phyloP scores from a whole-genome alignment of 2,888 invertebrate genomes.

The Philonicus albiceps region DNA sequence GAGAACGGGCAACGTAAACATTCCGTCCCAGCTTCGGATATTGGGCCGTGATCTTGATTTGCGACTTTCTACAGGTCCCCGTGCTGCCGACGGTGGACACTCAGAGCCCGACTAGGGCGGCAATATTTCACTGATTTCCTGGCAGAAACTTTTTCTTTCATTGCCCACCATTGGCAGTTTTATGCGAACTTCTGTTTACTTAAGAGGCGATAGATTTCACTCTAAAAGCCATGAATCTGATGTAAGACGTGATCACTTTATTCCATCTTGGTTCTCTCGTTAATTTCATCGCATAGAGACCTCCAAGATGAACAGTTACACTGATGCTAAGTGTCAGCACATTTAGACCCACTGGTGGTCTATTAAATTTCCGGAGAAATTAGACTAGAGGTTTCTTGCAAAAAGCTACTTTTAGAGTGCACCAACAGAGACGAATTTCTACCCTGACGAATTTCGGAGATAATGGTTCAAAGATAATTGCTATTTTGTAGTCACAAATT shows the following conservation, averaged over 20 bases:
- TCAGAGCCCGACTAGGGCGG: neutral
- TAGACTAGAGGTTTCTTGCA: neutral
- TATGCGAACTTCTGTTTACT: neutral
- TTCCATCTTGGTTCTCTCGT: neutral
- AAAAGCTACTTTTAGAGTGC: neutral
- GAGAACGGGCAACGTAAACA: slow-evolving; percentile 1
- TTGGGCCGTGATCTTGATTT: slow-evolving; percentile 26
- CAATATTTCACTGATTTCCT: neutral
- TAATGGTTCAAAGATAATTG: neutral
- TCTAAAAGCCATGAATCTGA: neutral
- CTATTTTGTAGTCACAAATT: neutral
- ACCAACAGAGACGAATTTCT: neutral
- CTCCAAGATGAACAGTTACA: neutral
- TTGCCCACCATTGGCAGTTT: neutral
- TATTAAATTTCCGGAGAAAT: neutral
- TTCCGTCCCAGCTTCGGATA: neutral
- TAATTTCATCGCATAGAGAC: neutral
- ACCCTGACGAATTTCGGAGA: neutral
- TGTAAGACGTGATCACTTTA: neutral
- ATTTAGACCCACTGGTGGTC: neutral
- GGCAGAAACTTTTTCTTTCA: neutral
- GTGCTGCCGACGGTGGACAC: neutral
- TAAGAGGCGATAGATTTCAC: neutral
- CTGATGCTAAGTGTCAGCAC: neutral
- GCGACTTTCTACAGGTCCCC: neutral